Evolutionary conservation across 2,113 vertebrate genomes (phyloP).

Genomic region (Candoia aspera): DNA sequence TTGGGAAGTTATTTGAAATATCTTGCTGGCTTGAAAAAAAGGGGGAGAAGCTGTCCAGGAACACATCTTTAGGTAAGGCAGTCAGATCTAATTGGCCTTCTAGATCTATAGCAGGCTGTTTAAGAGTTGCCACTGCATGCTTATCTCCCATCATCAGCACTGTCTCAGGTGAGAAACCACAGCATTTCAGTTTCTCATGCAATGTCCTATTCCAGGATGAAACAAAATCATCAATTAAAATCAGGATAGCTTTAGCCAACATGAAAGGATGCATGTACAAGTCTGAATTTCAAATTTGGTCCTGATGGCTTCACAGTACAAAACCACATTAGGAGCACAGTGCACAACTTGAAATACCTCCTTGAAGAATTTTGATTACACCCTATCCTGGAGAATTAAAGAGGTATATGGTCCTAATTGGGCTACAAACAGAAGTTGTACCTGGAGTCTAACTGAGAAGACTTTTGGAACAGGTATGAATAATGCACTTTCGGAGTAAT

Average conservation of each 20-base stretch:
- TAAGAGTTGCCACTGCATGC: neutral
- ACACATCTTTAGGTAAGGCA: neutral
- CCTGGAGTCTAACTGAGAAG: neutral
- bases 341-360: neutral
- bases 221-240: neutral
- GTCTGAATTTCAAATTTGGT: neutral
- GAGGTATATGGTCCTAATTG: neutral
- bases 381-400: neutral
- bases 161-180: neutral
- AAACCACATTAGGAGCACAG: neutral
- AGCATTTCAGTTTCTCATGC: neutral
- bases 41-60: too few species aligned
- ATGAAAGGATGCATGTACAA: neutral
- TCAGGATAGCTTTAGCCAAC: neutral
- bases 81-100: neutral
- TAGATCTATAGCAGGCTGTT: neutral
- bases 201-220: neutral
- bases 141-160: neutral
- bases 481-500: neutral
- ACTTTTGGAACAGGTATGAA: neutral
- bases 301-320: neutral
- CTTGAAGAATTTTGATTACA: neutral
- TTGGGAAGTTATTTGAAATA: too few species aligned
- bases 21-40: too few species aligned
- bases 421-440: neutral